These are phyloP conservation scores for Ammodytes dubius DNA, from an alignment of 2,113 vertebrate species.

Conservation along the genomic window DNA sequence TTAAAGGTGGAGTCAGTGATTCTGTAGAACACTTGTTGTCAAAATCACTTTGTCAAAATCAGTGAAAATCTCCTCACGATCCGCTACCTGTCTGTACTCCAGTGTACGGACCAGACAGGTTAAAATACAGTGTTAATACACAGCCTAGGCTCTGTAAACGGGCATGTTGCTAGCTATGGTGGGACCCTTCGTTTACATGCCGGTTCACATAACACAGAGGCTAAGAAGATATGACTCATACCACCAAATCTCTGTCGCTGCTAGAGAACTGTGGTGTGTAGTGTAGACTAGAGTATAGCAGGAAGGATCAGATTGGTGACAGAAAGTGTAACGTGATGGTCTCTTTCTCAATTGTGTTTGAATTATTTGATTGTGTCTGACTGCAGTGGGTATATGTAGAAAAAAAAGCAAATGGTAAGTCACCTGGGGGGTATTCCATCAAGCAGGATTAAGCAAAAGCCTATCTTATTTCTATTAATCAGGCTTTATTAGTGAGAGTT, in stretches of 20 bases:
- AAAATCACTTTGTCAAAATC: too few relatives aligned
- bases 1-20: neutral
- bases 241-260: constrained; percentile 3
- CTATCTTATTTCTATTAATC: too few relatives aligned
- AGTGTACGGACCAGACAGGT: too few relatives aligned
- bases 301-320: constrained; percentile 7
- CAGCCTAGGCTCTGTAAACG: too few relatives aligned
- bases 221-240: constrained; percentile 22
- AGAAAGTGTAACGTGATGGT: constrained; percentile 26
- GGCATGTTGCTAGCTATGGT: too few relatives aligned
- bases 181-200: too few relatives aligned
- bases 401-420: constrained; percentile 10
- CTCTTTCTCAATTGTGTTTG: constrained; percentile 40
- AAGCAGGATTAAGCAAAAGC: neutral
- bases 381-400: constrained; percentile 48
- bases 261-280: neutral
- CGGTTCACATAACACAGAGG: neutral
- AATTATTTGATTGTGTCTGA: constrained; percentile 51
- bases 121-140: too few relatives aligned
- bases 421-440: constrained; percentile 1
- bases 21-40: too few relatives aligned
- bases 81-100: too few relatives aligned
- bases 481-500: too few relatives aligned
- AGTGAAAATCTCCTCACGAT: too few relatives aligned
- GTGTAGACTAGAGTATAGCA: constrained; percentile 6